phyloP scores from a whole-genome alignment of 1,140 invertebrate species.

The Atta colombica region DNA sequence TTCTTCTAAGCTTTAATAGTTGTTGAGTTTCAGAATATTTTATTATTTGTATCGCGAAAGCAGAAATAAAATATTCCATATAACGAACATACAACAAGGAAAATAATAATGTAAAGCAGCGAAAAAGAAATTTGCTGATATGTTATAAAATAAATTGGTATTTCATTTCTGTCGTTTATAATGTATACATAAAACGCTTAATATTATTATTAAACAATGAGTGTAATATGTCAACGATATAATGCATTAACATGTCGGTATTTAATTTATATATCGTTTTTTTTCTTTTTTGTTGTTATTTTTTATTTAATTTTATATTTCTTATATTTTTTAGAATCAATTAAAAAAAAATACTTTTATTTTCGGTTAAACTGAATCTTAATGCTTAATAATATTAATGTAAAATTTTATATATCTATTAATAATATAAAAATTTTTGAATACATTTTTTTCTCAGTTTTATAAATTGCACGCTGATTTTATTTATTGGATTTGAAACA shows the following conservation, averaged over 20 bases:
- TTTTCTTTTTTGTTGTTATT: not conserved
- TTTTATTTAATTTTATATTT: not conserved
- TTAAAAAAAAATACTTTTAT: too few species aligned
- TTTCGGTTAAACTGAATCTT: too few species aligned
- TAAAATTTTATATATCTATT: too few species aligned
- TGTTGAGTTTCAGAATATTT: slow-evolving; percentile 6
- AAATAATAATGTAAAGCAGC: not conserved
- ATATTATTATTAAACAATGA: not conserved
- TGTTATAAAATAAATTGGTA: not conserved
- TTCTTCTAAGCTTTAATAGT: not conserved
- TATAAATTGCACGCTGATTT: too few species aligned
- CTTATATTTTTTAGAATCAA: not conserved
- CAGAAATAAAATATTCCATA: not conserved
- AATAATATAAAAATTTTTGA: too few species aligned
- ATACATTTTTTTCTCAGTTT: too few species aligned
- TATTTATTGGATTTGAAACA: too few species aligned
- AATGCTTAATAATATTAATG: too few species aligned
- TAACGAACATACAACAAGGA: not conserved
- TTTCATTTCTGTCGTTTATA: not conserved
- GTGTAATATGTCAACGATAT: not conserved
- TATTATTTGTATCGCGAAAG: not conserved
- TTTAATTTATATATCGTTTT: not conserved
- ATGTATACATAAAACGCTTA: not conserved
- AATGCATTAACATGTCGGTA: not conserved
- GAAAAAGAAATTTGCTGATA: not conserved